phyloP scores from a whole-genome alignment of 2,888 invertebrate genomes.

The Lasioglossum malachurum region DNA sequence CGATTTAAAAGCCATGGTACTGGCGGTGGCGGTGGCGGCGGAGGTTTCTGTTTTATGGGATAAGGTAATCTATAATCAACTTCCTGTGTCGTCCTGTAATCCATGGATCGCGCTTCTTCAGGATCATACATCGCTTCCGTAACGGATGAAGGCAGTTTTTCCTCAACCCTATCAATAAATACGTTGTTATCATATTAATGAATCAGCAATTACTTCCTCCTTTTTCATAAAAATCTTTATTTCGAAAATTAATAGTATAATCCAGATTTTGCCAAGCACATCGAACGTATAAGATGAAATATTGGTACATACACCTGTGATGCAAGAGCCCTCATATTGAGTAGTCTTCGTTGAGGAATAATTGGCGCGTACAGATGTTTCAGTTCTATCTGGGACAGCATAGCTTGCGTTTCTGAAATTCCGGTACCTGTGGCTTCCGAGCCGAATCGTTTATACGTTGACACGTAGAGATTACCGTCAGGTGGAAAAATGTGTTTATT shows the following conservation, averaged over 20 bases:
- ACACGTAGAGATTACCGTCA: slow-evolving; percentile 62
- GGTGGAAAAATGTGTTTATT: slow-evolving; percentile 68
- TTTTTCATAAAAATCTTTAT: background rate
- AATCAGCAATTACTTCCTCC: background rate
- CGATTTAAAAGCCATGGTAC: slow-evolving; percentile 74
- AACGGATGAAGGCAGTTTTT: slow-evolving; percentile 46
- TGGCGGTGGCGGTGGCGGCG: slow-evolving; percentile 51
- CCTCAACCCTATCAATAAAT: slow-evolving; percentile 39
- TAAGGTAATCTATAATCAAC: slow-evolving; percentile 66
- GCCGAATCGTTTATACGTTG: slow-evolving; percentile 73
- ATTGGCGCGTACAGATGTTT: slow-evolving; percentile 60
- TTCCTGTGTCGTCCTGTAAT: slow-evolving; percentile 71
- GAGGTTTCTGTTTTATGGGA: slow-evolving; percentile 53
- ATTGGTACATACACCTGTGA: slow-evolving; percentile 59
- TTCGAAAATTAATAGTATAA: background rate
- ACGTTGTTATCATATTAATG: background rate
- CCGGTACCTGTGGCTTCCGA: slow-evolving; percentile 49
- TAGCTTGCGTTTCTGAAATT: slow-evolving; percentile 71
- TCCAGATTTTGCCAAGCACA: too few relatives aligned
- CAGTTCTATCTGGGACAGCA: slow-evolving; percentile 68
- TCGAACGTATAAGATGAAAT: background rate
- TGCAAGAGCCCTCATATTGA: slow-evolving; percentile 68
- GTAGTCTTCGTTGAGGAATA: slow-evolving; percentile 63
- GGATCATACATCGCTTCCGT: slow-evolving; percentile 58
- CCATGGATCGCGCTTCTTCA: slow-evolving; percentile 40